Conservation (phyloP, 23 tunicate species). For the Halocynthia aurantium region DNA sequence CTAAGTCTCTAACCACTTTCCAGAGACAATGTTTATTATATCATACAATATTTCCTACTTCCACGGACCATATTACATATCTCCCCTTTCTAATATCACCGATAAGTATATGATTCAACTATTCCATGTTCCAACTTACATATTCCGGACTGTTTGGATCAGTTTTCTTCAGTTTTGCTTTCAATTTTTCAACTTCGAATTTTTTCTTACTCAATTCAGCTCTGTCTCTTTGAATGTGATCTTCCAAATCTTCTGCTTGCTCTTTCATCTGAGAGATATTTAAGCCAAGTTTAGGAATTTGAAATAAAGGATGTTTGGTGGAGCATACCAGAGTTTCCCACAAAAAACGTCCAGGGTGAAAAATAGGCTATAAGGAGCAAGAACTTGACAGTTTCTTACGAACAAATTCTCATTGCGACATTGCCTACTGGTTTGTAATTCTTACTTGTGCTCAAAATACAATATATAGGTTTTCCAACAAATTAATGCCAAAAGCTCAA, state of each 20-base stretch:
- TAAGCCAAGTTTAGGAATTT: not conserved
- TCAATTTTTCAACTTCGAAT: constrained; percentile 49
- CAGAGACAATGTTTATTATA: not conserved
- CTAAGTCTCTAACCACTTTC: not conserved
- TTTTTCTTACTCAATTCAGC: constrained; percentile 34
- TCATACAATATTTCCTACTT: no score
- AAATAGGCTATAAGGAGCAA: no score
- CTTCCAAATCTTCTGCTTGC: constrained; percentile 60
- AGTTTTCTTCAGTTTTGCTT: constrained; percentile 33
- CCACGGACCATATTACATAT: not conserved
- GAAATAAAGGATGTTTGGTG: not conserved
- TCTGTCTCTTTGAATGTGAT: constrained; percentile 27
- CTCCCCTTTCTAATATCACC: no score
- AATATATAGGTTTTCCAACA: no score
- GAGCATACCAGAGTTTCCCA: not conserved
- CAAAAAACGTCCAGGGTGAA: not conserved
- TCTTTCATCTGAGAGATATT: constrained; percentile 23
- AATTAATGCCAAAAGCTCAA: no score
- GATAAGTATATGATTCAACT: no score
- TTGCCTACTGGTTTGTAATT: no score
- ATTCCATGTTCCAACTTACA: constrained; percentile 37
- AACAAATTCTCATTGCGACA: not conserved
- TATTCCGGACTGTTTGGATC: constrained; percentile 85
- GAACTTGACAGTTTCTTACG: not conserved
- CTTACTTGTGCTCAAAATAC: no score